A percentile compares a stretch with the other conserved stretches of the same genome.
Conservation (phyloP, 2,888 invertebrate species). For the Eilema griseolum region DNA sequence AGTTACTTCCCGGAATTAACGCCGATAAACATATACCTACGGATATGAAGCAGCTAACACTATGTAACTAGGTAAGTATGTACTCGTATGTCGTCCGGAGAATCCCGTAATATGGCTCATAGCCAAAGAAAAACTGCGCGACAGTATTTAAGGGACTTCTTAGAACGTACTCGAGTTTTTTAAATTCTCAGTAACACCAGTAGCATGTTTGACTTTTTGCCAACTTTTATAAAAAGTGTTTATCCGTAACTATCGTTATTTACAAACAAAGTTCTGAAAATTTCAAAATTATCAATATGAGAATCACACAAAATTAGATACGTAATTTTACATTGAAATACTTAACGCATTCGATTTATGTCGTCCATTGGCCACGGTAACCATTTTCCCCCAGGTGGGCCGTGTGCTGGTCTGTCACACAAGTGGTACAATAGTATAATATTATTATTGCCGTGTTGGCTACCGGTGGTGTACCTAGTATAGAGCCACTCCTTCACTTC, state of each 20-base stretch:
- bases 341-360: too few species aligned
- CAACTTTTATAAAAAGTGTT: slow-evolving; percentile 11
- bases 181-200: slow-evolving; percentile 5
- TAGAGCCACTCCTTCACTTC: too few species aligned
- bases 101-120: slow-evolving; percentile 14
- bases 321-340: not conserved
- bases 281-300: not conserved
- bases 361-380: too few species aligned
- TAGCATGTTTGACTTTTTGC: slow-evolving; percentile 9
- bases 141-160: slow-evolving; percentile 8
- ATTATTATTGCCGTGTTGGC: too few species aligned
- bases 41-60: slow-evolving; percentile 22
- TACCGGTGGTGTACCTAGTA: too few species aligned
- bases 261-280: slow-evolving; percentile 16
- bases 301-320: not conserved
- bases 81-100: slow-evolving; percentile 3
- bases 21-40: slow-evolving; percentile 13
- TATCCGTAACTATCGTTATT: not conserved
- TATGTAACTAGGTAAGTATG: slow-evolving; percentile 2
- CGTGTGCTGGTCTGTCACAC: too few species aligned
- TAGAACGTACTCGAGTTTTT: slow-evolving; percentile 7
- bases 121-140: slow-evolving; percentile 14
- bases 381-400: too few species aligned
- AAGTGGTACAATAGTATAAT: too few species aligned
- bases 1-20: slow-evolving; percentile 21